Evolutionary conservation across 2,888 invertebrate species (phyloP), one percentile per base, ranked within the genome.

Genomic region (Neelides folsomi): DNA sequence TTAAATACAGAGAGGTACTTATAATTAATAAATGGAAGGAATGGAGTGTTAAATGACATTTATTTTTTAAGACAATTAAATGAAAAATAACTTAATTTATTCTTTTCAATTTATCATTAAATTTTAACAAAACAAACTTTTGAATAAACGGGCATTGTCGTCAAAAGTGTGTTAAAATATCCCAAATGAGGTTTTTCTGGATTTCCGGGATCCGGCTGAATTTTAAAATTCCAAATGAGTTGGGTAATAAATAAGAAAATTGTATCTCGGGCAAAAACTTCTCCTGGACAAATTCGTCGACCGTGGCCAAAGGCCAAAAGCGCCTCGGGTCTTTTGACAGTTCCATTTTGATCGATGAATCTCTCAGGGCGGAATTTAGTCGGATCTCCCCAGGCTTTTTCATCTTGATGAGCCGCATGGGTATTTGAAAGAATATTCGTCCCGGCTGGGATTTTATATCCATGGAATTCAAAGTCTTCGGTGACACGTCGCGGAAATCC

Each of bases 341-440:
- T 46, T 40, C 50, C 50, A 20, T 47, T 42, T 2, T 35, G 13
- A 2, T 53, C 51, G 1, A 60, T 16, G 44, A 58, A 58, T 38
- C 60, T 46, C 20, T 57, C 57, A 1, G 60, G 60, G 2, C 55
- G 49, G 27, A 60, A 60, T 1, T 1, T 36, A 1, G 55, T 53
- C 2, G 58, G 53, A 40, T 60, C 58, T 1, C 51, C 55, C 60
- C 60, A 60, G 6, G 53, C 47, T n/a, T 41, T 13, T 3, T 51
- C 45, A 15, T 58, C 55, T 6, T 38, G 35, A 49, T 57, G 47
- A n/a, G 49, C 52, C 3, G 15, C 16, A 43, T 58, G 58, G 34
- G 57, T 18, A 36, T 60, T 58, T 18, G 52, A 35, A 35, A 58
- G 46, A 8, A 58, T 38, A 9, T 57, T 37, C 1, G 58, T 58